Evolutionary conservation across 2,888 invertebrate genomes (phyloP).

Genomic region (Marasmarcha lunaedactyla): DNA sequence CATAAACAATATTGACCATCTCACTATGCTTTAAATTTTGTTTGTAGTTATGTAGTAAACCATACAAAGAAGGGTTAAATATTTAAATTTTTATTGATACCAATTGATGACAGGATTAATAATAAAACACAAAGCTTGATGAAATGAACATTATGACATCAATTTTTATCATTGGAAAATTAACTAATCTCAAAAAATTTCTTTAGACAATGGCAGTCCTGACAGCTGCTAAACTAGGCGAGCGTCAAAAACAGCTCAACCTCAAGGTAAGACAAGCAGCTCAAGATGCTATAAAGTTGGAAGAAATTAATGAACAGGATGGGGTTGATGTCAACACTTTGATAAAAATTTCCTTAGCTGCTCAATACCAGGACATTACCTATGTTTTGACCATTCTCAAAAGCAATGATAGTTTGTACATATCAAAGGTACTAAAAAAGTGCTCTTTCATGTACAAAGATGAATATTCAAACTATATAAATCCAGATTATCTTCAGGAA

Average conservation of each 20-base stretch:
- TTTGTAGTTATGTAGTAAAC: too few species aligned
- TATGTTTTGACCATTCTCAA: constrained; percentile 36
- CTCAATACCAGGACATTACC: constrained; percentile 30
- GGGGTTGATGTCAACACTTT: constrained; percentile 34
- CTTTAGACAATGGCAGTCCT: constrained; percentile 26
- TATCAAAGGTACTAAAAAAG: constrained; percentile 34
- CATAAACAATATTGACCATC: too few species aligned
- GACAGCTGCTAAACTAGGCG: constrained; percentile 24
- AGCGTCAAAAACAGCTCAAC: constrained; percentile 29
- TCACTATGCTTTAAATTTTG: too few species aligned
- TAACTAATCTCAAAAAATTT: too few species aligned
- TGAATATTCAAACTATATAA: constrained; percentile 26
- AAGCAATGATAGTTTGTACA: constrained; percentile 33
- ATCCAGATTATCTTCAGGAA: constrained; percentile 28
- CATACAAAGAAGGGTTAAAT: too few species aligned
- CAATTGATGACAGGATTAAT: too few species aligned
- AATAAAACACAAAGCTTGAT: too few species aligned
- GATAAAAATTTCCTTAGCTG: constrained; percentile 43
- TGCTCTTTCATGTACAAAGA: constrained; percentile 32
- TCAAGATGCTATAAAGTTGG: constrained; percentile 18
- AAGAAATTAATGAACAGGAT: constrained; percentile 22
- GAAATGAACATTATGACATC: too few species aligned
- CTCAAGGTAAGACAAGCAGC: constrained; percentile 24
- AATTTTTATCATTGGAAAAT: too few species aligned
- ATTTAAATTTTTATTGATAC: too few species aligned